A percentile compares a stretch with the other conserved stretches of the same genome.
Evolutionary conservation across 2,797 vertebrate species (phyloP).

Genomic region (Chelonia mydas): DNA sequence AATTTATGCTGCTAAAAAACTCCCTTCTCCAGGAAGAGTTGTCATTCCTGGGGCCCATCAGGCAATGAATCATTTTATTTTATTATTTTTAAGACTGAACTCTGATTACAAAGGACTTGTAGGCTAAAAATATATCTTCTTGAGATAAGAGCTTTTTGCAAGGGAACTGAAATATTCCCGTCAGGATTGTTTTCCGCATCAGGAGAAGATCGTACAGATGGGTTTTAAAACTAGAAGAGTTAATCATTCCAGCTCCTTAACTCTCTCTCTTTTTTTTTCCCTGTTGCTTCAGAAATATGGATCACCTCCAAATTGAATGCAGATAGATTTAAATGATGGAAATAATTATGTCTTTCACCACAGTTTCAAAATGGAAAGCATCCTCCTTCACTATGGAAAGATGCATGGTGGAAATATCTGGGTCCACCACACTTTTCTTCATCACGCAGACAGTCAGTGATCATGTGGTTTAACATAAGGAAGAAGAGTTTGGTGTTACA

Average conservation of each 20-base stretch:
- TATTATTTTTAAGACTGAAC: background rate
- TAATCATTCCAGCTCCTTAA: background rate
- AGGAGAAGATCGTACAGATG: background rate
- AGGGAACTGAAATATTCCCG: background rate
- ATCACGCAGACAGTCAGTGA: background rate
- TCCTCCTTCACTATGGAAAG: fast-evolving
- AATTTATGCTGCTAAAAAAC: conserved; percentile 11
- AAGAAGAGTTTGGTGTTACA: background rate
- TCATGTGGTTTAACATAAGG: background rate
- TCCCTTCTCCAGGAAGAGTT: background rate
- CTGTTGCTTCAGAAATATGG: background rate
- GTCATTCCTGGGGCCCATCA: background rate
- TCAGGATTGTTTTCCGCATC: background rate
- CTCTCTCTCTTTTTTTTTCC: background rate
- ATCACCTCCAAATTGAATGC: background rate
- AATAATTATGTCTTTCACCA: background rate
- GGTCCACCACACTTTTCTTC: background rate
- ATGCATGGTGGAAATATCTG: background rate
- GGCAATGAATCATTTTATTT: background rate
- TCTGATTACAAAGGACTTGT: background rate
- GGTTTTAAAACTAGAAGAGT: background rate
- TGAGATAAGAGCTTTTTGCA: background rate
- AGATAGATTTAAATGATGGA: background rate
- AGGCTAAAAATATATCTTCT: background rate
- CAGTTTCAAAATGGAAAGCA: background rate